These are phyloP conservation scores for Araneus ventricosus DNA, from an alignment of 1,140 invertebrate species.

Conservation along the genomic window DNA sequence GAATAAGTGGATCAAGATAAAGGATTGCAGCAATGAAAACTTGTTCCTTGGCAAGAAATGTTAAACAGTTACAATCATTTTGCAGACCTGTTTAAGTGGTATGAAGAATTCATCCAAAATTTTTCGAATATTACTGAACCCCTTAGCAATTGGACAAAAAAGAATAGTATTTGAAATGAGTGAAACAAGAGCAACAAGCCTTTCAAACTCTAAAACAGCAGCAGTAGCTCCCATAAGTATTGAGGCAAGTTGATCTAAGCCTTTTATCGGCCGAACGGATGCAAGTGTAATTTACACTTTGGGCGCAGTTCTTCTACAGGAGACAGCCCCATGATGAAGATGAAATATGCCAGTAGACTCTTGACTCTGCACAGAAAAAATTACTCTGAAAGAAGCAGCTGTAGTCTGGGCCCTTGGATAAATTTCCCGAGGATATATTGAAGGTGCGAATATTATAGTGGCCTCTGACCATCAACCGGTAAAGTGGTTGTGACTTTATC, in stretches of 20 bases:
- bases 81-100: background rate
- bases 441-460: conserved; percentile 76
- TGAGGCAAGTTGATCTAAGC: background rate
- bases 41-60: too few relatives aligned
- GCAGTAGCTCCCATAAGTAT: background rate
- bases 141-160: background rate
- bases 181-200: background rate
- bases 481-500: conserved; percentile 23
- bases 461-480: conserved; percentile 77
- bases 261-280: background rate
- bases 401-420: conserved; percentile 76
- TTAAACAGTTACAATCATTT: background rate
- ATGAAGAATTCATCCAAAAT: background rate
- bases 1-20: too few relatives aligned
- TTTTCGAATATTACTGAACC: background rate
- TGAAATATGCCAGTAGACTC: background rate
- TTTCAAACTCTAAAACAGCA: background rate
- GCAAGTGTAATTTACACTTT: background rate
- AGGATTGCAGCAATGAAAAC: too few relatives aligned
- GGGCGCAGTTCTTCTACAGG: background rate
- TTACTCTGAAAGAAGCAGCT: conserved; percentile 55
- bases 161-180: background rate
- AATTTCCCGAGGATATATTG: conserved; percentile 77
- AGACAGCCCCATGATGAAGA: background rate
- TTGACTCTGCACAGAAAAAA: background rate